phyloP scores from a whole-genome alignment of 2,113 vertebrate species.

The Nannobrachium achirus region DNA sequence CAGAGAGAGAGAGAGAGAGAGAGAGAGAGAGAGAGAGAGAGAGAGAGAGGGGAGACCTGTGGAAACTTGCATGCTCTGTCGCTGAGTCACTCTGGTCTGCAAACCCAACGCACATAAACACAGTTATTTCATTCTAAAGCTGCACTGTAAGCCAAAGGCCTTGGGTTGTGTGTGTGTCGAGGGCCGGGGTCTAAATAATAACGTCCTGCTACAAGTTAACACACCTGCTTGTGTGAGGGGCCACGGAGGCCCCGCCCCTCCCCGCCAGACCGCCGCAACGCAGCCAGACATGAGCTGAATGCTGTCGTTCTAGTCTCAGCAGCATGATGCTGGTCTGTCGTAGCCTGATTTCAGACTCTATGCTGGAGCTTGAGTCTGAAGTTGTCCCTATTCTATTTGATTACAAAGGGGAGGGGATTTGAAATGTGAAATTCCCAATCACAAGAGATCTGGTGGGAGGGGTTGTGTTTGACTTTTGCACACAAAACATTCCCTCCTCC shows the following conservation, averaged over 20 bases:
- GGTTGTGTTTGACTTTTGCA: too few species aligned
- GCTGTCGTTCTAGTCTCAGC: constrained; percentile 25
- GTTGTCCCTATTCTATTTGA: too few species aligned
- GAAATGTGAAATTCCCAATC: too few species aligned
- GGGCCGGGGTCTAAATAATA: constrained; percentile 13
- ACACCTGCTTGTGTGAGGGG: constrained; percentile 52
- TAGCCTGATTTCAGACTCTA: too few species aligned
- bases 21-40: constrained; percentile 3
- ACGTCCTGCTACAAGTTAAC: constrained; percentile 4
- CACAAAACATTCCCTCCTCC: too few species aligned
- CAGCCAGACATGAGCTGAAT: constrained; percentile 16
- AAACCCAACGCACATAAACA: constrained; percentile 62
- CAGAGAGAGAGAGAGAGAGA: constrained; percentile 8
- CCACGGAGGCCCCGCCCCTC: too few species aligned
- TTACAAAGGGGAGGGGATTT: too few species aligned
- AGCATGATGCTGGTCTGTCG: neutral
- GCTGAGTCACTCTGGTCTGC: constrained; percentile 71
- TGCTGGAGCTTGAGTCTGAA: too few species aligned
- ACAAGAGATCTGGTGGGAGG: too few species aligned
- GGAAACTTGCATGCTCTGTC: constrained; percentile 74
- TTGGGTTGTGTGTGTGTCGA: too few species aligned
- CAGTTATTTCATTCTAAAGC: constrained; percentile 49
- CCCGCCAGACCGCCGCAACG: constrained; percentile 19
- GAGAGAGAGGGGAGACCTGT: constrained; percentile 56
- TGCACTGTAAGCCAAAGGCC: too few species aligned